These are phyloP conservation scores for Erpobdella octoculata DNA, from an alignment of 2,888 invertebrate species.

Conservation along the genomic window DNA sequence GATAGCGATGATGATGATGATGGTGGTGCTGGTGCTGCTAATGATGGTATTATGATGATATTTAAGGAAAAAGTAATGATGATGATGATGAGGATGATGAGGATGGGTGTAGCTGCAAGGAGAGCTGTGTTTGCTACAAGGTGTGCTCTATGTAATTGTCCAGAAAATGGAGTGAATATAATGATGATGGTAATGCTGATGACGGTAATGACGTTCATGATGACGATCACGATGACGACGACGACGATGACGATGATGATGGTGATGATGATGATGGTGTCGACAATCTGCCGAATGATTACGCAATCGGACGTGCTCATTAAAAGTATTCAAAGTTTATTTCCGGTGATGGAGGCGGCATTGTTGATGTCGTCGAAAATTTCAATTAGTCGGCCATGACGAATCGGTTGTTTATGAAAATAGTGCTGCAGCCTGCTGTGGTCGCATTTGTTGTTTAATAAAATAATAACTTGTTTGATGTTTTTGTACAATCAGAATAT, in stretches of 20 bases:
- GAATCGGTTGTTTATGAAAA: too few relatives aligned
- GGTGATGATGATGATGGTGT: constrained; percentile 9
- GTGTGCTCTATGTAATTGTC: neutral
- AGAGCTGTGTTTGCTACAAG: too few relatives aligned
- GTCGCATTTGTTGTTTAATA: too few relatives aligned
- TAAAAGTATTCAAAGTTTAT: too few relatives aligned
- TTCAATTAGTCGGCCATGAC: too few relatives aligned
- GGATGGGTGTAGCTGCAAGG: neutral
- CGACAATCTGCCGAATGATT: too few relatives aligned
- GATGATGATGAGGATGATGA: neutral
- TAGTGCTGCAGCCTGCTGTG: too few relatives aligned
- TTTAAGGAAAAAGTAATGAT: neutral
- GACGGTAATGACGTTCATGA: neutral
- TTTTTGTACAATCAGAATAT: too few relatives aligned
- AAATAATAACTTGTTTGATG: too few relatives aligned
- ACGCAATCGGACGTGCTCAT: too few relatives aligned
- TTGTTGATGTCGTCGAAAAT: neutral
- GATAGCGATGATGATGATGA: neutral
- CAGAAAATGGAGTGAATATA: neutral
- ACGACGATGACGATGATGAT: constrained; percentile 11
- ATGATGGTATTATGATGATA: neutral
- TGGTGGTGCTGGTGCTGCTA: neutral
- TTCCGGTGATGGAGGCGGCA: neutral
- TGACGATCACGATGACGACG: neutral
- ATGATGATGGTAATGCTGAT: constrained; percentile 4